phyloP scores from a whole-genome alignment of 2,113 vertebrate species.

The Procavia capensis region DNA sequence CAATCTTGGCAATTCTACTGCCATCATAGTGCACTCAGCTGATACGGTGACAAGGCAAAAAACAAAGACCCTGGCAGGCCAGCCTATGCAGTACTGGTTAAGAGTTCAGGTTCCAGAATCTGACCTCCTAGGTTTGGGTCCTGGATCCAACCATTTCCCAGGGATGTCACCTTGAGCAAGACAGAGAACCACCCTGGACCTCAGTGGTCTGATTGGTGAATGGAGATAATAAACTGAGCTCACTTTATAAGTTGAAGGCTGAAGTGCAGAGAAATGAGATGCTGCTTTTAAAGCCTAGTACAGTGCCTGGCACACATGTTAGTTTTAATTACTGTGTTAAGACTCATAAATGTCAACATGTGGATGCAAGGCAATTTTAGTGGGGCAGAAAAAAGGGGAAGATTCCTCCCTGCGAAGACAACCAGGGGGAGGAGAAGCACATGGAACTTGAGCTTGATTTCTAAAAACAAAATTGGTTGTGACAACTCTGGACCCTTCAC shows the following conservation, averaged over 20 bases:
- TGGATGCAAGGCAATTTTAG: not conserved
- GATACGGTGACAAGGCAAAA: not conserved
- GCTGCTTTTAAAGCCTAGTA: not conserved
- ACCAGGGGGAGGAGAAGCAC: not conserved
- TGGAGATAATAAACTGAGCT: not conserved
- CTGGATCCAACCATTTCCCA: not conserved
- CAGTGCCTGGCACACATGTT: not conserved
- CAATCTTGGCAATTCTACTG: not conserved
- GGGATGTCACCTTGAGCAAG: not conserved
- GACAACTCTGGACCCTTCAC: not conserved
- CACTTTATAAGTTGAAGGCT: no score
- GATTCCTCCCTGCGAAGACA: not conserved
- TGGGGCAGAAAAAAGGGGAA: not conserved
- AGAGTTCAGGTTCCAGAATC: not conserved
- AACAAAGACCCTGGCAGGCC: rapidly evolving
- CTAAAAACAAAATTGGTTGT: not conserved
- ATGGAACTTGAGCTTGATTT: not conserved
- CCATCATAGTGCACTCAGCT: rapidly evolving
- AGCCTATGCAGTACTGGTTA: rapidly evolving
- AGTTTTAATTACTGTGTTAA: not conserved
- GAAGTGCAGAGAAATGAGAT: not conserved
- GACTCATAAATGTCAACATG: not conserved
- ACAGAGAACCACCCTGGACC: not conserved
- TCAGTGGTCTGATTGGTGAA: not conserved
- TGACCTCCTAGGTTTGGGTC: not conserved